Evolutionary conservation across 1,140 invertebrate species (phyloP).

Genomic region (Colletes gigas): DNA sequence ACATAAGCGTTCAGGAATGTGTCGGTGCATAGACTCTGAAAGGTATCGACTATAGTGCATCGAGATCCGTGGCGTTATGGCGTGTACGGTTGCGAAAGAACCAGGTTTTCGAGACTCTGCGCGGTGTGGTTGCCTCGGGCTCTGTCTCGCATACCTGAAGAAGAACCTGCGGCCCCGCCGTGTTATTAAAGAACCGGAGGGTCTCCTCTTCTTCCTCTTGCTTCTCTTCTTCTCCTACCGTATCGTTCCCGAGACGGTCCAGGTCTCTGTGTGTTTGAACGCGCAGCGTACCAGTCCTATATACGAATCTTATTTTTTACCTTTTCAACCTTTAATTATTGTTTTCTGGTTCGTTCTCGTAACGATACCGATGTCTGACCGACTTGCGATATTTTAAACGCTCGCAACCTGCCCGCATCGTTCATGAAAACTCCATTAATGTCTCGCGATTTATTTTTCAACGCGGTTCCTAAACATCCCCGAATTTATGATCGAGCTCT

Average conservation of each 20-base stretch:
- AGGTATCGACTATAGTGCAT: conserved; percentile 48
- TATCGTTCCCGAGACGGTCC: conserved; percentile 37
- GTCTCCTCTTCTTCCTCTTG: conserved; percentile 53
- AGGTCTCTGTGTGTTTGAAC: neutral
- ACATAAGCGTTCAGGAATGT: conserved; percentile 19
- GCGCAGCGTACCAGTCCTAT: conserved; percentile 2
- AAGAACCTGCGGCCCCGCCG: conserved; percentile 62
- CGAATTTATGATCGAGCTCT: too few relatives aligned
- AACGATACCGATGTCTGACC: neutral
- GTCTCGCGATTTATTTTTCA: too few relatives aligned
- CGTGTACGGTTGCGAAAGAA: conserved; percentile 41
- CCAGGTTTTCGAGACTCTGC: conserved; percentile 50
- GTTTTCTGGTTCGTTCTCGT: neutral
- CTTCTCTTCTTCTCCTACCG: conserved; percentile 45
- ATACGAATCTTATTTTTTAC: conserved; percentile 38
- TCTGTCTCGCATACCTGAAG: conserved; percentile 69
- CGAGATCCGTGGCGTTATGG: conserved; percentile 37
- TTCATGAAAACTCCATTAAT: too few relatives aligned
- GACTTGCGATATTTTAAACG: neutral
- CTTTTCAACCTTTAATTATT: conserved; percentile 25
- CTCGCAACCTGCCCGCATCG: neutral
- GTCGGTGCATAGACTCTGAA: conserved; percentile 26
- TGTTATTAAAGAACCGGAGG: conserved; percentile 72
- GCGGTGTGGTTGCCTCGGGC: conserved; percentile 44
- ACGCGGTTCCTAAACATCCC: too few relatives aligned